Evolutionary conservation across 2,113 vertebrate species (phyloP).

Genomic region (Menura novaehollandiae): DNA sequence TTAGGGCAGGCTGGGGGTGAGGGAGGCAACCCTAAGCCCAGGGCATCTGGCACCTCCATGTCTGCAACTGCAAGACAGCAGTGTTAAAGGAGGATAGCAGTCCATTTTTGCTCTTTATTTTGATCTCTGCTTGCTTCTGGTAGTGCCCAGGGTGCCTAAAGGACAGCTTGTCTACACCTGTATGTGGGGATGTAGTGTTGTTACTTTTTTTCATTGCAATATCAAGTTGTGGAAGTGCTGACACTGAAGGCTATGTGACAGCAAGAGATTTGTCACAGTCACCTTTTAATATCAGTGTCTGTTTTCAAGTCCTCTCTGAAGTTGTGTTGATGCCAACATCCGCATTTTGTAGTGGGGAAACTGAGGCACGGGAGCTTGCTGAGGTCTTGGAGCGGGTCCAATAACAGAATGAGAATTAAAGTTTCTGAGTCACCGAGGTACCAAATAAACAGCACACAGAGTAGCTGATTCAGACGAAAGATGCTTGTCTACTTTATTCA

Average conservation of each 20-base stretch:
- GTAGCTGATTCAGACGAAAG: constrained; percentile 10
- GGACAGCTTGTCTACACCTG: not conserved
- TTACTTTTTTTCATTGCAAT: not conserved
- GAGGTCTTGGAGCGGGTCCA: not conserved
- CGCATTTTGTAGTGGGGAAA: not conserved
- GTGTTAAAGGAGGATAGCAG: not conserved
- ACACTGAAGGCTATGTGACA: not conserved
- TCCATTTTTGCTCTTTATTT: not conserved
- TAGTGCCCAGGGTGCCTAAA: not conserved
- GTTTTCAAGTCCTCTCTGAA: not conserved
- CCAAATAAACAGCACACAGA: not conserved
- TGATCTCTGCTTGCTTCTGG: not conserved
- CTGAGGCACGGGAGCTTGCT: not conserved
- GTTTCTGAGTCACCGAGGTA: not conserved
- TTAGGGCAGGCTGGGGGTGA: not conserved
- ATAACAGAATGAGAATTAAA: not conserved
- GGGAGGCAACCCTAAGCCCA: not conserved
- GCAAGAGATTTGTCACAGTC: not conserved
- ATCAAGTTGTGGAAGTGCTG: not conserved
- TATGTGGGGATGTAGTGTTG: not conserved
- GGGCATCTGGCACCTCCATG: not conserved
- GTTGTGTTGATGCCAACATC: not conserved
- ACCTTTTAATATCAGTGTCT: not conserved
- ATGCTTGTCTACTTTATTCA: constrained; percentile 7
- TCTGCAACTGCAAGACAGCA: not conserved